Base-by-base conservation (phyloP, 1,140 invertebrate species). In the Contarinia nasturtii region DNA sequence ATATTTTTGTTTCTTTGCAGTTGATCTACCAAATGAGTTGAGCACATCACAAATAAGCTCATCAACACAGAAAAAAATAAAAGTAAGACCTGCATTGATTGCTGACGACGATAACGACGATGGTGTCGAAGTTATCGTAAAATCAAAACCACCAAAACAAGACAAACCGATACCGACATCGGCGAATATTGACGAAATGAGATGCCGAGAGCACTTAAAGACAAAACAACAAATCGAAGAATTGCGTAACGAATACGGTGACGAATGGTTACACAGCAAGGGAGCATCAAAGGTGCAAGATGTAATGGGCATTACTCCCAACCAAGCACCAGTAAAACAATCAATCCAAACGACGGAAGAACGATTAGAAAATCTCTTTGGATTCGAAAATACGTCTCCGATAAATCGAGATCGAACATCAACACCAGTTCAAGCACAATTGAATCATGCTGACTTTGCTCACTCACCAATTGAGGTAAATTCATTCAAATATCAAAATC, bases 191-290 rank as follows among this genome's bases (percentile, higher is more conserved):
- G 43, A 19, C 48, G n/a, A 18, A 59, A 62, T 60, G 42, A 48
- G 53, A 14, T 64, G 62, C 14, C 58, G 54, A 20, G 64, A 70
- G 45, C 68, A 77, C 55, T 58, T 79, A 41, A 70, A 74, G 53
- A 72, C 70, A 0, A 78, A 77, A 51, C 68, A 69, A 49, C 67
- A 77, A 57, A 71, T 79, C 45, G 63, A 76, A 46, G 64, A 64
- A 17, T 48, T 78, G 10, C 59, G 74, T 12, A 56, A 72, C 48
- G 69, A 68, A 36, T 75, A 69, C 57, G 75, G 75, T 8, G 67
- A 70, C 51, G 66, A 72, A 38, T 79, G 76, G 76, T 51, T 79
- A 12, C 69, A 70, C 37, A 66, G 59, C 48, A 63, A 71, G 10
- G 68, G 67, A 33, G 73, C 72, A 2, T 62, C 64, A 19, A 61